Conservation (phyloP, 1,140 invertebrate genomes). For the Stenopsyche tienmushanensis region DNA sequence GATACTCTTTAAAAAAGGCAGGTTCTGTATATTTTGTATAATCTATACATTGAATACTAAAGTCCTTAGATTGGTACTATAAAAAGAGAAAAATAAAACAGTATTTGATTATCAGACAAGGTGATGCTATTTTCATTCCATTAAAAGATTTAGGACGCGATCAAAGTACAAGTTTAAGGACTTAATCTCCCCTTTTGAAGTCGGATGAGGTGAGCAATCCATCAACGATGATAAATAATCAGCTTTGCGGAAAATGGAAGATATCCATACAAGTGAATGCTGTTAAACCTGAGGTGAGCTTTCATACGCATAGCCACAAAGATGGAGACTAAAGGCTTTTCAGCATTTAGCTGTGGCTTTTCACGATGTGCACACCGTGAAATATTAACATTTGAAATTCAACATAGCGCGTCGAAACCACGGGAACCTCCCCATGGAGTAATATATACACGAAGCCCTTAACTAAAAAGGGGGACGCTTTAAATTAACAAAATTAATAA, state of each 20-base stretch:
- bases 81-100: no score
- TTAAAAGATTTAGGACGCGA: no score
- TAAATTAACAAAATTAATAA: conserved; percentile 33
- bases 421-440: conserved; percentile 8
- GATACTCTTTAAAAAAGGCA: no score
- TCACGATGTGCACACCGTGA: conserved; percentile 1
- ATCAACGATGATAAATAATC: conserved; percentile 12
- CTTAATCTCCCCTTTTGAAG: no score
- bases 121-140: no score
- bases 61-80: no score
- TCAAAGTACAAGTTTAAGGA: no score
- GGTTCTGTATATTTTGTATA: no score
- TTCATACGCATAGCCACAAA: conserved; percentile 13
- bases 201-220: no score
- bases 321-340: conserved; percentile 1
- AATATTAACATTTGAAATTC: conserved; percentile 38
- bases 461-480: no score
- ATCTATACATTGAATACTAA: no score
- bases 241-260: conserved; percentile 5
- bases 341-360: conserved; percentile 18
- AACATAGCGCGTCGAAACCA: conserved; percentile 20
- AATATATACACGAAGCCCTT: not conserved
- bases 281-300: not conserved
- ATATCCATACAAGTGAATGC: not conserved
- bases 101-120: no score